Conservation (phyloP, 2,797 vertebrate genomes). For the Capromys pilorides region DNA sequence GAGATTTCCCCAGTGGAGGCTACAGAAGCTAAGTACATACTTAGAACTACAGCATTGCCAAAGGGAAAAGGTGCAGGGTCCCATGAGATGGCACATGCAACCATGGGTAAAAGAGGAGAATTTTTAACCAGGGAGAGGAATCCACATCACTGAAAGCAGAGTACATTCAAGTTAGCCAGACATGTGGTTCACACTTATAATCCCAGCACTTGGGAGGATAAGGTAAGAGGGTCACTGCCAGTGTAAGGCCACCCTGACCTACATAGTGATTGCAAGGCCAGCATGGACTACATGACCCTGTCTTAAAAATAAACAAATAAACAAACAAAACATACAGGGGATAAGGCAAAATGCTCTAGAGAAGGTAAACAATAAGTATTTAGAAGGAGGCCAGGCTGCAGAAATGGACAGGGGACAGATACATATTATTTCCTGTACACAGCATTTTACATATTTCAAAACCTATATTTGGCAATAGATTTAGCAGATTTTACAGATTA, state of each 20-base stretch:
- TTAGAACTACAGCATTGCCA: neutral
- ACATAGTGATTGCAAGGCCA: neutral
- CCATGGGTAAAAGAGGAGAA: neutral
- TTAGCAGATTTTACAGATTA: neutral
- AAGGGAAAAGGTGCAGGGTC: neutral
- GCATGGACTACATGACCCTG: neutral
- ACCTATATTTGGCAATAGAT: neutral
- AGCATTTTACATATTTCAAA: neutral
- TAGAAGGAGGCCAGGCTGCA: neutral
- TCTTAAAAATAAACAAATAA: neutral
- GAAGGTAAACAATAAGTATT: neutral
- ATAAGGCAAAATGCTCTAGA: neutral
- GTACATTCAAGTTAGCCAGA: neutral
- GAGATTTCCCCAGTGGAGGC: neutral
- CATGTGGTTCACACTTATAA: neutral
- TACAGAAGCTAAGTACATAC: neutral
- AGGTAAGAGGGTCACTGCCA: neutral
- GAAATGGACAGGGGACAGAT: neutral
- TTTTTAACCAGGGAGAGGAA: neutral
- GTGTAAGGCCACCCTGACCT: neutral
- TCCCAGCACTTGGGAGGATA: neutral
- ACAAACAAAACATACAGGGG: neutral
- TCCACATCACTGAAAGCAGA: rapidly evolving
- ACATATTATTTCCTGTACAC: neutral
- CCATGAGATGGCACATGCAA: neutral